Conservation (phyloP, 1,140 invertebrate species). For the Neodiprion pinetum region DNA sequence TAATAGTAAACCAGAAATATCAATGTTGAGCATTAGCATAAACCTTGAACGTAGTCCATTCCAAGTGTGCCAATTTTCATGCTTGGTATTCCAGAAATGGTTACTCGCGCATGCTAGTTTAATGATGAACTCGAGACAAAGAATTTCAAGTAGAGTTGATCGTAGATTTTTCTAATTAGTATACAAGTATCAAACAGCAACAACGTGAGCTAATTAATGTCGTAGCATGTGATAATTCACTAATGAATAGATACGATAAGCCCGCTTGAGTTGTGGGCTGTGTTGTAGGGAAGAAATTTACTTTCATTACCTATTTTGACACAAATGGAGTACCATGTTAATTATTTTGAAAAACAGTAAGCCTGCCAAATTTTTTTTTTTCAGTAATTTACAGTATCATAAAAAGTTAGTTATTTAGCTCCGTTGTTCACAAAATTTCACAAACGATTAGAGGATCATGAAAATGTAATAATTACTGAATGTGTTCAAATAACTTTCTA, state of each 20-base stretch:
- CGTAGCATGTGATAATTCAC: not conserved
- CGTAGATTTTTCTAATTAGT: not conserved
- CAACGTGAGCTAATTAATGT: not conserved
- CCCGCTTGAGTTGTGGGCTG: not conserved
- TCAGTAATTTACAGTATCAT: too few species aligned
- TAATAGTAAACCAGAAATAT: not conserved
- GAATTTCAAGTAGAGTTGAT: not conserved
- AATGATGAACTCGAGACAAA: not conserved
- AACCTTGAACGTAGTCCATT: not conserved
- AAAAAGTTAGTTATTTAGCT: not conserved
- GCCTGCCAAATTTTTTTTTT: too few species aligned
- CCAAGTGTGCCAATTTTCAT: constrained; percentile 2
- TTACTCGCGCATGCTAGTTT: not conserved
- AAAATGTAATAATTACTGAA: constrained; percentile 10
- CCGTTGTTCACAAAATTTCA: not conserved
- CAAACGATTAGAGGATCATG: not conserved
- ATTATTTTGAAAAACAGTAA: too few species aligned
- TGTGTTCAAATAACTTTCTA: constrained; percentile 27
- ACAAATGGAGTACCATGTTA: too few species aligned
- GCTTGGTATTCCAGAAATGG: not conserved
- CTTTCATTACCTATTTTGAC: too few species aligned
- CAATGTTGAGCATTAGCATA: not conserved
- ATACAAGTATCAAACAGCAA: not conserved
- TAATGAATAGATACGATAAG: too few species aligned
- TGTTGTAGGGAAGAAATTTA: too few species aligned